Evolutionary conservation across 92 coral and sea anemone species (phyloP).

Genomic region (Phenganax marumi): DNA sequence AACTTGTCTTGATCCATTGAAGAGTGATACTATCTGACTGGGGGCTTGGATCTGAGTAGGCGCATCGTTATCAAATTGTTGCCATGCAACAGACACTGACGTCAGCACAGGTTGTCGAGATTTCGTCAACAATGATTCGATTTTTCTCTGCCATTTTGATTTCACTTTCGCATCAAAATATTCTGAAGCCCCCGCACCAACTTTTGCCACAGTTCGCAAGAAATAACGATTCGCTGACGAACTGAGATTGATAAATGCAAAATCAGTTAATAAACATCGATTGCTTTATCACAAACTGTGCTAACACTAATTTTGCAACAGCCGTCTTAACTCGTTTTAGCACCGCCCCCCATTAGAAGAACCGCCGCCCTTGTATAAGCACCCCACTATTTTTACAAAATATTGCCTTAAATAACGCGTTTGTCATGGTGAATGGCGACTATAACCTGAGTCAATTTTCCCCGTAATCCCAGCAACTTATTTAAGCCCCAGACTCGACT

Average conservation of each 20-base stretch:
- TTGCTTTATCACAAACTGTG: no score
- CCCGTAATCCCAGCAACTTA: no score
- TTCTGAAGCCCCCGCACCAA: constrained; percentile 92
- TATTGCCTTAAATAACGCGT: no score
- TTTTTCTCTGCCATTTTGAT: constrained; percentile 94
- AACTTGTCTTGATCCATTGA: constrained; percentile 91
- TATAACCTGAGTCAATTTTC: no score
- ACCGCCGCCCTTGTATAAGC: no score
- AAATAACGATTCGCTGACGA: constrained; percentile 84
- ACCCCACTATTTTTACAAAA: no score
- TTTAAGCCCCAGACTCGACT: no score
- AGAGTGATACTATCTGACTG: constrained; percentile 75
- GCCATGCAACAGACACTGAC: constrained; percentile 96
- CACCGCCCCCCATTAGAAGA: no score
- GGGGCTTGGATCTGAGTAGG: constrained; percentile 93
- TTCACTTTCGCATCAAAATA: constrained; percentile 79
- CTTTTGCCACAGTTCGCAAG: constrained; percentile 78
- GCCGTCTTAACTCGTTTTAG: no score
- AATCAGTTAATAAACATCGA: not conserved
- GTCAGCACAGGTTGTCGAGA: constrained; percentile 92
- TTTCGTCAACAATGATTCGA: constrained; percentile 65
- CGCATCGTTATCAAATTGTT: constrained; percentile 79
- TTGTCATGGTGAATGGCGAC: no score
- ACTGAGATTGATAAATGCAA: constrained; percentile 30
- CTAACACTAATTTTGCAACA: no score